phyloP scores from a whole-genome alignment of 2,113 vertebrate species.

The Globicephala melas region DNA sequence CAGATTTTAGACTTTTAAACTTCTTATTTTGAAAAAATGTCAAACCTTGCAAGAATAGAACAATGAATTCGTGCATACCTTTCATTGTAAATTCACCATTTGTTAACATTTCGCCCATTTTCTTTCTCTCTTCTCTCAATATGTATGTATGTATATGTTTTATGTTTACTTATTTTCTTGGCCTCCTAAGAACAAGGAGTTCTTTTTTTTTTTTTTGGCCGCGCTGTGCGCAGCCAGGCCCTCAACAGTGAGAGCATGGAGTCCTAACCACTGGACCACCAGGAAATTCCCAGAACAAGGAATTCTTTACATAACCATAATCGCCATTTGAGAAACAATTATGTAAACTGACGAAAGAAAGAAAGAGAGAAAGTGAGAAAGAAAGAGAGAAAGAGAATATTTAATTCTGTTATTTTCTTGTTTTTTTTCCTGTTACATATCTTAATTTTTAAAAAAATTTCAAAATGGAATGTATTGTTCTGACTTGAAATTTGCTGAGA shows the following conservation, averaged over 20 bases:
- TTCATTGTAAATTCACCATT: background rate
- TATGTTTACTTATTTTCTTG: background rate
- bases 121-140: background rate
- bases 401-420: background rate
- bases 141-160: background rate
- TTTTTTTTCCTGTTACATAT: background rate
- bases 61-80: background rate
- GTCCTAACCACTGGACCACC: background rate
- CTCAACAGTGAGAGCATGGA: background rate
- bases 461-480: background rate
- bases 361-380: background rate
- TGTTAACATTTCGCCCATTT: background rate
- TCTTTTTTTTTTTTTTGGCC: too few species aligned
- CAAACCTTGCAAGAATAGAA: background rate
- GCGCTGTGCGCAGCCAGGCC: fast-evolving
- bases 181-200: background rate
- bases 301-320: background rate
- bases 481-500: background rate
- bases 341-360: background rate
- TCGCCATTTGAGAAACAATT: background rate
- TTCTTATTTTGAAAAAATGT: background rate
- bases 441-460: background rate
- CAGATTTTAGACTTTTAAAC: background rate
- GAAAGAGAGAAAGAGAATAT: background rate
- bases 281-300: background rate